Conservation (phyloP, 2,888 invertebrate species). For the Mimas tiliae region DNA sequence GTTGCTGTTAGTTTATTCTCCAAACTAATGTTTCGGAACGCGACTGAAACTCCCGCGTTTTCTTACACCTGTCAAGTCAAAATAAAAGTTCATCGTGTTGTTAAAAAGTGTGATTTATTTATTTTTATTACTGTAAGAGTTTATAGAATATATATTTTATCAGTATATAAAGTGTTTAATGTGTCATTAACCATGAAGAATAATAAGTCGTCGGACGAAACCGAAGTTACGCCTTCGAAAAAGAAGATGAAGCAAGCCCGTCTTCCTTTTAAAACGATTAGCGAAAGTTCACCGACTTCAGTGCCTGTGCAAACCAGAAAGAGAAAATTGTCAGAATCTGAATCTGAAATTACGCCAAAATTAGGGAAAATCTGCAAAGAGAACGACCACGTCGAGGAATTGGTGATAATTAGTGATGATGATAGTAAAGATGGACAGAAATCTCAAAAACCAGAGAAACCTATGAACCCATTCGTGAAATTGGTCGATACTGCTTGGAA, state of each 20-base stretch:
- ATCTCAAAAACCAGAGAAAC: constrained; percentile 47
- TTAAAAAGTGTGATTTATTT: constrained; percentile 46
- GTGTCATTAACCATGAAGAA: constrained; percentile 66
- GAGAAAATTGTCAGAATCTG: constrained; percentile 71
- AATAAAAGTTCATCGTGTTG: constrained; percentile 52
- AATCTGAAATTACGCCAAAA: constrained; percentile 64
- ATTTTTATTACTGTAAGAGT: constrained; percentile 35
- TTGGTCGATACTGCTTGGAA: constrained; percentile 72
- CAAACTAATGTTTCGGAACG: constrained; percentile 34
- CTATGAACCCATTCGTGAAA: constrained; percentile 71
- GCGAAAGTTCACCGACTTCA: constrained; percentile 68
- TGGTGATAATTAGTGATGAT: constrained; percentile 73
- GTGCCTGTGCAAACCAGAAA: constrained; percentile 65
- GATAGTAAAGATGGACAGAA: constrained; percentile 57
- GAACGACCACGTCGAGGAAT: constrained; percentile 58
- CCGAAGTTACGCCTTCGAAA: constrained; percentile 74
- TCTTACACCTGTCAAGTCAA: constrained; percentile 53
- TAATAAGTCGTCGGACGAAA: constrained; percentile 64
- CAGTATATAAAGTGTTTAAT: constrained; percentile 35
- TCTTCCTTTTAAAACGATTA: constrained; percentile 85
- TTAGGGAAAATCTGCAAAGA: constrained; percentile 72
- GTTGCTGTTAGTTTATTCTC: neutral
- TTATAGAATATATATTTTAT: constrained; percentile 26
- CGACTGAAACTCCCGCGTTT: constrained; percentile 67
- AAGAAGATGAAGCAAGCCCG: constrained; percentile 87